Evolutionary conservation across 2,888 invertebrate species (phyloP).

Genomic region (Epirrhoe tristata): DNA sequence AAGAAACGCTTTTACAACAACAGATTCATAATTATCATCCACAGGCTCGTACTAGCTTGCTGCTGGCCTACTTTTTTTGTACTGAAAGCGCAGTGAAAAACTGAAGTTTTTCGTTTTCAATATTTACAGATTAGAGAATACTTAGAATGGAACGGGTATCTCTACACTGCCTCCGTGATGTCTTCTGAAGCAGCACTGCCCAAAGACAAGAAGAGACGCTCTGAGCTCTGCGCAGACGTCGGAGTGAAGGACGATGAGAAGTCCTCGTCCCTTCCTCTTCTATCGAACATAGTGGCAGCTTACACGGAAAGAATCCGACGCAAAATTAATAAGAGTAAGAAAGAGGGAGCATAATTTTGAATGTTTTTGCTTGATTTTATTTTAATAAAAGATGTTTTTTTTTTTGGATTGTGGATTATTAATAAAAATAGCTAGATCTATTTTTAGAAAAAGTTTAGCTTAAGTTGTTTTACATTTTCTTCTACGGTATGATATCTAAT

Average conservation of each 20-base stretch:
- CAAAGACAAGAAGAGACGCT: constrained; percentile 56
- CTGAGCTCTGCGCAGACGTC: constrained; percentile 71
- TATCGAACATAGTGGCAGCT: constrained; percentile 83
- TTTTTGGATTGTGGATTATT: background rate
- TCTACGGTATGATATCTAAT: too few relatives aligned
- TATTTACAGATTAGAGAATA: constrained; percentile 80
- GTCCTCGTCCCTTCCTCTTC: constrained; percentile 78
- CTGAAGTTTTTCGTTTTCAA: too few relatives aligned
- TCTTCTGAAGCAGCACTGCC: constrained; percentile 77
- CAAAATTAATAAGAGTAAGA: constrained; percentile 71
- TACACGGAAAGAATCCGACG: constrained; percentile 79
- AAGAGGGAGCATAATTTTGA: constrained; percentile 39
- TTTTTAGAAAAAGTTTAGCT: too few relatives aligned
- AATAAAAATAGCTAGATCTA: background rate
- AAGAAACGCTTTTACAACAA: too few relatives aligned
- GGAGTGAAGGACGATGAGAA: constrained; percentile 83
- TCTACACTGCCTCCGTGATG: constrained; percentile 86
- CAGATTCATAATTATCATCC: too few relatives aligned
- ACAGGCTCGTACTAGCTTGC: too few relatives aligned
- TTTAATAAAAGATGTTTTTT: background rate
- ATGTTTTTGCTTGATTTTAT: background rate
- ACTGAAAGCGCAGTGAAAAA: too few relatives aligned
- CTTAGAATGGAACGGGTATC: constrained; percentile 89
- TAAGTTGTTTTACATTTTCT: too few relatives aligned
- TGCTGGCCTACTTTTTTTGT: too few relatives aligned